Conservation (phyloP, 1,140 invertebrate species). For the Drosophila virilis region DNA sequence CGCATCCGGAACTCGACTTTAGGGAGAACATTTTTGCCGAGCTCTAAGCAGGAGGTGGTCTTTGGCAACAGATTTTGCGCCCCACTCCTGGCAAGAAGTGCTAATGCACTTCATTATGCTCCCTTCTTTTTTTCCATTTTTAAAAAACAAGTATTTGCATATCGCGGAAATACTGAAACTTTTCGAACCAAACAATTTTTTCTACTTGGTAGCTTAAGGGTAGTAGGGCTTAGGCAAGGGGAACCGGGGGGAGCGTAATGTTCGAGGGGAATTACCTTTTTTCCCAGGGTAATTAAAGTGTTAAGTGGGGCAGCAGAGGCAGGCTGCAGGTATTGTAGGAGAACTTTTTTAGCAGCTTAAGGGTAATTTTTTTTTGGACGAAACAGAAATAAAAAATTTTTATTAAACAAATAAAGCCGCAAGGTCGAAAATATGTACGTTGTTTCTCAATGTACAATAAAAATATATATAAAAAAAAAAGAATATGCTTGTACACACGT, state of each 20-base stretch:
- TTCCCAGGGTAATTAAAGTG: neutral
- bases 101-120: neutral
- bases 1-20: constrained; percentile 80
- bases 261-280: neutral
- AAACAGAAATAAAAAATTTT: constrained; percentile 11
- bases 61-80: neutral
- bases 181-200: constrained; percentile 16
- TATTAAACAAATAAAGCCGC: neutral
- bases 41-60: constrained; percentile 51
- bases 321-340: constrained; percentile 6
- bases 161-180: constrained; percentile 16
- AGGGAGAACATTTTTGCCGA: constrained; percentile 83
- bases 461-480: neutral
- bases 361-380: constrained; percentile 23
- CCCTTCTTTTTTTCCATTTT: neutral
- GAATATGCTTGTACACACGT: constrained; percentile 5
- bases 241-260: neutral
- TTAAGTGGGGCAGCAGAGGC: neutral
- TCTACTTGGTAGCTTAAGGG: constrained; percentile 15
- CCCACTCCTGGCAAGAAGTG: neutral
- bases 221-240: neutral
- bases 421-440: neutral
- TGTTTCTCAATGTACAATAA: constrained; percentile 19
- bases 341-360: constrained; percentile 23
- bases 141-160: neutral